Conservation (phyloP, 2,797 vertebrate species). For the Kryptopterus vitreolus region DNA sequence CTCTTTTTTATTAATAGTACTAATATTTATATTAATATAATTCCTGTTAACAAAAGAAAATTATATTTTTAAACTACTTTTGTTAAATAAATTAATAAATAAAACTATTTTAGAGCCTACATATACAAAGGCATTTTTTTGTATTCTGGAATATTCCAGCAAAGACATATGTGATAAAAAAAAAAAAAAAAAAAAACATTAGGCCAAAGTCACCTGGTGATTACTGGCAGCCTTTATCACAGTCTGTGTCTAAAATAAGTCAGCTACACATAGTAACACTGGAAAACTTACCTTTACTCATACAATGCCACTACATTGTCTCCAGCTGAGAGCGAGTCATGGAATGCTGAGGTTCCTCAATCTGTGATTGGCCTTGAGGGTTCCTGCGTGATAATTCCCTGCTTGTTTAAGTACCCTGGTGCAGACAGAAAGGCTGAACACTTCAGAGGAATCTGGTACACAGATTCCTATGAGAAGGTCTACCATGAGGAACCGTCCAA, state of each 20-base stretch:
- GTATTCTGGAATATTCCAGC: background rate
- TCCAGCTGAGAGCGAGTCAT: constrained; percentile 50
- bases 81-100: background rate
- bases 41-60: too few species aligned
- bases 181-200: constrained; percentile 12
- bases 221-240: constrained; percentile 10
- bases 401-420: constrained; percentile 62
- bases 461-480: background rate
- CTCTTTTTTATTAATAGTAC: background rate
- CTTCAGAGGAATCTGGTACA: constrained; percentile 64
- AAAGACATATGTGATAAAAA: background rate
- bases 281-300: constrained; percentile 20
- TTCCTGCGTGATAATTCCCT: constrained; percentile 73
- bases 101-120: background rate
- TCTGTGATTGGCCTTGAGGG: constrained; percentile 62
- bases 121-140: background rate
- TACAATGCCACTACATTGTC: constrained; percentile 52
- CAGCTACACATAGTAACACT: constrained; percentile 4
- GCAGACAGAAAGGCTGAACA: fast-evolving
- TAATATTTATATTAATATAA: too few species aligned
- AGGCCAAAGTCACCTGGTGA: constrained; percentile 1
- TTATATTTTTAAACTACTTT: background rate
- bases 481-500: constrained; percentile 55
- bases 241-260: constrained; percentile 25
- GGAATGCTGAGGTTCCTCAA: constrained; percentile 58